phyloP scores from a whole-genome alignment of 2,113 vertebrate genomes.

The Panurus biarmicus region DNA sequence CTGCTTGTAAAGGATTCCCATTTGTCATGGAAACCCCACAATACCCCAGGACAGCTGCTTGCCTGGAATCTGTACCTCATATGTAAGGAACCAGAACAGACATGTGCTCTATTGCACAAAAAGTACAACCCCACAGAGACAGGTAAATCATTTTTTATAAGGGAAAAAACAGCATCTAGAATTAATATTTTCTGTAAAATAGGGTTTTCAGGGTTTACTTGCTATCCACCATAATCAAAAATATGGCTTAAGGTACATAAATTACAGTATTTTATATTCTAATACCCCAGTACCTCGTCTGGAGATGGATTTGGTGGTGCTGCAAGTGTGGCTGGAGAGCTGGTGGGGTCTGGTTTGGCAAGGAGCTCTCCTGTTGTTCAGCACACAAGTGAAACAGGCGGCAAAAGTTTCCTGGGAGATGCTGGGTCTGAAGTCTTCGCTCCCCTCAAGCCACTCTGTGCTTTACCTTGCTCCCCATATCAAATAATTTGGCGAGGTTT shows the following conservation, averaged over 20 bases:
- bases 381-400: not conserved
- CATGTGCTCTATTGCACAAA: not conserved
- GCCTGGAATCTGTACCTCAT: not conserved
- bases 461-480: not conserved
- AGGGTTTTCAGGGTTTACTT: not conserved
- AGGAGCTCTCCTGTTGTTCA: not conserved
- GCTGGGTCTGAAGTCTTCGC: not conserved
- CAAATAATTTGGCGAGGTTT: not conserved
- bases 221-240: not conserved
- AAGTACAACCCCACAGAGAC: not conserved
- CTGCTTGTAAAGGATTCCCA: not conserved
- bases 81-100: not conserved
- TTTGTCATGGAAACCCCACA: not conserved
- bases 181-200: not conserved
- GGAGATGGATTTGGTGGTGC: not conserved
- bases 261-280: not conserved
- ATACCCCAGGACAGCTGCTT: not conserved
- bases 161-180: not conserved
- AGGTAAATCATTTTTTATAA: constrained; percentile 6
- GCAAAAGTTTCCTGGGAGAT: not conserved
- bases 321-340: not conserved
- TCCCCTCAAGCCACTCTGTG: not conserved
- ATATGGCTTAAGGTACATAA: not conserved
- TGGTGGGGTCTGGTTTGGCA: not conserved
- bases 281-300: not conserved